A percentile compares a stretch with the other conserved stretches of the same genome.
Evolutionary conservation across 2,113 vertebrate genomes (phyloP).

Genomic region (Pimephales promelas): DNA sequence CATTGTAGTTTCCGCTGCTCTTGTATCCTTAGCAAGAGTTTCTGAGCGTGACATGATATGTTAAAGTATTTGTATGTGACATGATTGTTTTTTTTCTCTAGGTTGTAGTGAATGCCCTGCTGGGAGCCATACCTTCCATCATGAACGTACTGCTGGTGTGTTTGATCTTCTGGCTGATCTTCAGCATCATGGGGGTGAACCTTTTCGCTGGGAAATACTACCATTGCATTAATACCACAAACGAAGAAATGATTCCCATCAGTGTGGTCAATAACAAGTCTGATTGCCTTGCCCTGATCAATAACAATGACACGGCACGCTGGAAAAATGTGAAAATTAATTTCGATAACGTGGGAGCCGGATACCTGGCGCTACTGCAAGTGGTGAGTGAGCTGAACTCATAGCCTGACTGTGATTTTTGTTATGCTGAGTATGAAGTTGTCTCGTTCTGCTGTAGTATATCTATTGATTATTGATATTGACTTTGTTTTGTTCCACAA

Average conservation of each 20-base stretch:
- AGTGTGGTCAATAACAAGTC: constrained; percentile 84
- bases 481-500: constrained; percentile 42
- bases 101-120: constrained; percentile 97
- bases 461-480: background rate
- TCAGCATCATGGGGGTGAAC: constrained; percentile 99
- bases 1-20: background rate
- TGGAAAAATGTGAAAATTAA: constrained; percentile 99
- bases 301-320: constrained; percentile 76
- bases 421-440: background rate
- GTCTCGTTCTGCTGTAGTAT: background rate
- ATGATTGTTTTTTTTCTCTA: constrained; percentile 57
- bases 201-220: constrained; percentile 97
- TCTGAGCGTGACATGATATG: background rate
- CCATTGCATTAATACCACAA: constrained; percentile 90
- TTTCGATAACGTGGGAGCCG: constrained; percentile 96
- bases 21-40: background rate
- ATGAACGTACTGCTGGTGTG: constrained; percentile 99
- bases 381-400: constrained; percentile 81
- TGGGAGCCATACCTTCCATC: constrained; percentile 98
- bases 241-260: constrained; percentile 76
- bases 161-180: constrained; percentile 99
- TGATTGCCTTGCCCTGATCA: constrained; percentile 79
- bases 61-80: constrained; percentile 5
- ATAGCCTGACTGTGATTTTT: background rate
- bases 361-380: constrained; percentile 95